Evolutionary conservation across 2,888 invertebrate genomes (phyloP).

Genomic region (Drosophila birchii): DNA sequence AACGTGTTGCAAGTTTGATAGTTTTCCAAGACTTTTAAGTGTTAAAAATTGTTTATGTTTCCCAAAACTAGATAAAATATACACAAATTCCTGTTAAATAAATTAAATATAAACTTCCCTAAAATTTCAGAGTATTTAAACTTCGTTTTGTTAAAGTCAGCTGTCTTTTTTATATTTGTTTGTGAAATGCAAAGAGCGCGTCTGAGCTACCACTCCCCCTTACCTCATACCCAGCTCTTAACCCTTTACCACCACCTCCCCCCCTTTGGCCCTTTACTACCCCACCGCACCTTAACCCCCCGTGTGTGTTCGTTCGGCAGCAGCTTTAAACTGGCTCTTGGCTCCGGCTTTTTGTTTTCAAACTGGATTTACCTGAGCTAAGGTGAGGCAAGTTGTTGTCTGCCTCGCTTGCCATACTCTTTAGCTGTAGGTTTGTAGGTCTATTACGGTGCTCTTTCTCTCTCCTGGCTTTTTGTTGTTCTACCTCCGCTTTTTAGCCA

Average conservation of each 20-base stretch:
- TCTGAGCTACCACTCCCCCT: slow-evolving; percentile 6
- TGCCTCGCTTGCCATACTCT: slow-evolving; percentile 32
- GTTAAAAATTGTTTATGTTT: background rate
- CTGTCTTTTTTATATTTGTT: background rate
- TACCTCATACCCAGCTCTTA: slow-evolving; percentile 3
- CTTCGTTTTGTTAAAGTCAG: background rate
- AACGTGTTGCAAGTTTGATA: background rate
- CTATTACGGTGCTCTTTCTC: slow-evolving; percentile 68
- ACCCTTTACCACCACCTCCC: slow-evolving; percentile 8
- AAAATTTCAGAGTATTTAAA: background rate
- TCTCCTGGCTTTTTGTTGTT: slow-evolving; percentile 20
- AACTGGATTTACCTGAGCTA: slow-evolving; percentile 65
- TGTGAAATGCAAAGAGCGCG: slow-evolving; percentile 22
- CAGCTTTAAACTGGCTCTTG: slow-evolving; percentile 61
- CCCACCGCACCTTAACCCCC: slow-evolving; percentile 13
- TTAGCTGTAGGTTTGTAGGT: slow-evolving; percentile 75
- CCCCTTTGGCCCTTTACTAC: slow-evolving; percentile 4
- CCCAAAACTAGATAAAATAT: background rate
- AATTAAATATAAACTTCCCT: background rate
- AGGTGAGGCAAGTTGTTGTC: slow-evolving; percentile 23
- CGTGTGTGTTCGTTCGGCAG: background rate
- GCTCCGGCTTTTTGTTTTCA: slow-evolving; percentile 52
- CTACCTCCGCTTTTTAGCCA: slow-evolving; percentile 27
- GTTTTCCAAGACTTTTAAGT: background rate
- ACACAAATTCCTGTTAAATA: background rate